Evolutionary conservation across 2,888 invertebrate genomes (phyloP).

Genomic region (Tribolium freemani): DNA sequence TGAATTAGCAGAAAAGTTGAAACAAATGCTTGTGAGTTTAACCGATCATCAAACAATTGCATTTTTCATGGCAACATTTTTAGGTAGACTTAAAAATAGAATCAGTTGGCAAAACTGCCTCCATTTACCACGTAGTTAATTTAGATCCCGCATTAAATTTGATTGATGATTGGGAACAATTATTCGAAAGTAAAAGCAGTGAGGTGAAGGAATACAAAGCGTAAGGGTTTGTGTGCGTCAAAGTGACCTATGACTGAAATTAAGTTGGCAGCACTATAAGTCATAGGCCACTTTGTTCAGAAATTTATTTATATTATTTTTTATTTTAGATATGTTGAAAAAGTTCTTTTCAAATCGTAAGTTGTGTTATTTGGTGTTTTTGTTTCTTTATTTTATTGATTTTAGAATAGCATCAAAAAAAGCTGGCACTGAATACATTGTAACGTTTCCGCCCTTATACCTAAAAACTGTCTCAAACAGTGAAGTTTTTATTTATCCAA

Average conservation of each 20-base stretch:
- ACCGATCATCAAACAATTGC: too few species aligned
- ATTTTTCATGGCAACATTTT: constrained; percentile 39
- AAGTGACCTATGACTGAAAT: too few species aligned
- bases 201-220: constrained; percentile 72
- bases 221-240: constrained; percentile 63
- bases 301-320: constrained; percentile 39
- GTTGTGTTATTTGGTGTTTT: constrained; percentile 52
- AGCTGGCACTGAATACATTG: constrained; percentile 51
- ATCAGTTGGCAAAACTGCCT: constrained; percentile 67
- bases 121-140: constrained; percentile 76
- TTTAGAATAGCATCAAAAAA: constrained; percentile 56
- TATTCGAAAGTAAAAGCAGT: constrained; percentile 69
- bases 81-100: constrained; percentile 70
- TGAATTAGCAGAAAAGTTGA: constrained; percentile 69
- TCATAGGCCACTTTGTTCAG: neutral
- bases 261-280: too few species aligned
- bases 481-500: constrained; percentile 81
- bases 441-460: constrained; percentile 69
- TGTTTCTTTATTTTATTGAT: neutral
- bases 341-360: constrained; percentile 72
- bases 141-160: constrained; percentile 75
- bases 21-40: constrained; percentile 70
- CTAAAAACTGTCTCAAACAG: constrained; percentile 74
- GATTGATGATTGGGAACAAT: constrained; percentile 75
- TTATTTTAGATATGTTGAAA: constrained; percentile 71